phyloP scores from a whole-genome alignment of 2,797 vertebrate genomes.

The Notamacropus eugenii region DNA sequence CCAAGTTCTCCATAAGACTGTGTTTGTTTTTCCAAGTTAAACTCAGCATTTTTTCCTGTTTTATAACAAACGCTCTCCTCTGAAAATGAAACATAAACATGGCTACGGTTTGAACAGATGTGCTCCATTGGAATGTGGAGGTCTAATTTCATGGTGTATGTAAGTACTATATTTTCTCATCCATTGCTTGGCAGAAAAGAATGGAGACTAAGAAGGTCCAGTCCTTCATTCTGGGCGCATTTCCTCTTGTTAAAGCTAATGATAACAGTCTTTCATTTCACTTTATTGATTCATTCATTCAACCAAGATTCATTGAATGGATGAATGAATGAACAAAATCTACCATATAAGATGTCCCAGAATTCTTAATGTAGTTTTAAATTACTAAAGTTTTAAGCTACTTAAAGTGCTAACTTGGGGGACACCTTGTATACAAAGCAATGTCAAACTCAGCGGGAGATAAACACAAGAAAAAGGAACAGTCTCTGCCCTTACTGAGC shows the following conservation, averaged over 20 bases:
- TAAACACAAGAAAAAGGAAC: background rate
- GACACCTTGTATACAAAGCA: background rate
- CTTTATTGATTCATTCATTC: background rate
- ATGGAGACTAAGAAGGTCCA: background rate
- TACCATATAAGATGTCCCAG: background rate
- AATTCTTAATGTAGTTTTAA: background rate
- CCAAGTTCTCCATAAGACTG: background rate
- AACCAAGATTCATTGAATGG: background rate
- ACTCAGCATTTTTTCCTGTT: background rate
- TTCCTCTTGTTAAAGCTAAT: background rate
- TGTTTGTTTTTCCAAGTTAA: constrained; percentile 12
- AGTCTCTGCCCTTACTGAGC: background rate
- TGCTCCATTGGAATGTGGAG: background rate
- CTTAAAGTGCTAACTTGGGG: background rate
- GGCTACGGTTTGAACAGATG: constrained; percentile 33
- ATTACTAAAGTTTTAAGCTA: background rate
- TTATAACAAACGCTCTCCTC: constrained; percentile 35
- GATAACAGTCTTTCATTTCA: background rate
- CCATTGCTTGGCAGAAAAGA: background rate
- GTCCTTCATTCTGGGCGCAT: accelerated
- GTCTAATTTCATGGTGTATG: constrained; percentile 42
- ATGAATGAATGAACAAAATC: background rate
- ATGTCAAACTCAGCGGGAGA: background rate
- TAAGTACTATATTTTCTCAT: background rate
- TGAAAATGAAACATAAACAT: constrained; percentile 55